Evolutionary conservation across 2,797 vertebrate genomes (phyloP), one percentile per base, ranked within the genome.

Genomic region (Sphenodon punctatus): DNA sequence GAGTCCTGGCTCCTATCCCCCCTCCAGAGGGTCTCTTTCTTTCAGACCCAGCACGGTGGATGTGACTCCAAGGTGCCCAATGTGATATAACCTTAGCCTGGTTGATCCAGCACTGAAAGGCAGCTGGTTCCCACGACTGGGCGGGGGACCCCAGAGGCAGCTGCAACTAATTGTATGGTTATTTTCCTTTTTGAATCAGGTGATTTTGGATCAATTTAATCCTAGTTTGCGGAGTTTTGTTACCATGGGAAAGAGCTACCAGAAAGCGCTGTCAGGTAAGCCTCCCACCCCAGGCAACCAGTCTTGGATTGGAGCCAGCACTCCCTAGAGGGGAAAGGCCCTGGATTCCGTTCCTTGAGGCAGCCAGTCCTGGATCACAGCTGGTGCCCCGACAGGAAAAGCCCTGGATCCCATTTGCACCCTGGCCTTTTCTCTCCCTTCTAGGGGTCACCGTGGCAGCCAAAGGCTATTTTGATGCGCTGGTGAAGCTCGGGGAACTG

Each of bases 401-500:
- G 14, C 19, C 14, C 49, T n/a, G n/a, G 2, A 2, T 58, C 55
- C 58, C 19, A 20, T 3, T 65, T 38, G 3, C 55, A 32, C 5
- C 12, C 7, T 19, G 22, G 7, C 7, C 22, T 25, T 23, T 27
- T 32, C 25, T 14, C 27, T 23, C 7, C 93, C 96, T 95, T 95
- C 84, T 96, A 98, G 98, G 98, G 96, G 97, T 98, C 93, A 98
- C 97, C 76, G 97, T 95, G 9, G 97, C 98, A 82, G 97, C 98
- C 91, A 98, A 98, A 95, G 97, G 97, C 94, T 98, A 98, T 93
- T 98, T 98, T 90, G 97, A 98, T 78, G 97, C 97, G 86, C 96
- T 98, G 90, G 97, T 98, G 95, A 97, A 98, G 96, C 98, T 98
- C 97, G 98, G 98, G 49, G 97, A 98, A 95, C 96, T 98, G 95